These are phyloP conservation scores for Lomographa bimaculata DNA, from an alignment of 2,888 invertebrate genomes.

Conservation along the genomic window DNA sequence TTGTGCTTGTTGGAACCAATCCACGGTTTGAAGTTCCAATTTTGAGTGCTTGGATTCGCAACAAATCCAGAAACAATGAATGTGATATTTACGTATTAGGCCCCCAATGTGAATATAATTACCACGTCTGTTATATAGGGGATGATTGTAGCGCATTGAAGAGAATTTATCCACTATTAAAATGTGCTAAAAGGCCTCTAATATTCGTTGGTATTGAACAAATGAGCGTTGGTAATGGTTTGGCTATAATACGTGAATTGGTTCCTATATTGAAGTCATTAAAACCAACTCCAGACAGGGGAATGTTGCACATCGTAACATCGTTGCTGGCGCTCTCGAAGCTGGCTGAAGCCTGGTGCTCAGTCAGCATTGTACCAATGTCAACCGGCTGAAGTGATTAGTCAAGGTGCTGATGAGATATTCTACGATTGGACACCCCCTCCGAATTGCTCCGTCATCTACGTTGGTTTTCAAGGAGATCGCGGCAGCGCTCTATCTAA, in stretches of 20 bases:
- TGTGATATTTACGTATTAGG: constrained; percentile 3
- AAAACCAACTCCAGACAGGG: constrained; percentile 41
- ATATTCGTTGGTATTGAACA: constrained; percentile 66
- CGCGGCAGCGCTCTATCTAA: too few species aligned
- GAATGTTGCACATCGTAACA: constrained; percentile 94
- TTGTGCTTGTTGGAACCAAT: constrained; percentile 54
- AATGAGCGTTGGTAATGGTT: constrained; percentile 40
- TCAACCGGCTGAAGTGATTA: too few species aligned
- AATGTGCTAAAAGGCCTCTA: constrained; percentile 55
- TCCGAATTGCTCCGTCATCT: too few species aligned
- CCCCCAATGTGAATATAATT: too few species aligned
- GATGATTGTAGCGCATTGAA: constrained; percentile 37
- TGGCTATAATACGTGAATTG: constrained; percentile 45
- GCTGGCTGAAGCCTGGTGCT: constrained; percentile 92
- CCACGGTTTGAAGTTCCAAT: too few species aligned
- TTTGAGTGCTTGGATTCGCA: constrained; percentile 87
- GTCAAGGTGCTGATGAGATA: too few species aligned
- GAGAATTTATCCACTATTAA: constrained; percentile 35
- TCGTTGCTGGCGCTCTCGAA: constrained; percentile 96
- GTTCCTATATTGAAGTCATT: constrained; percentile 32
- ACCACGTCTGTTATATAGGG: constrained; percentile 42
- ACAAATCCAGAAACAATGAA: constrained; percentile 85
- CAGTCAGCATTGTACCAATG: constrained; percentile 38
- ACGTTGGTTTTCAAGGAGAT: too few species aligned
- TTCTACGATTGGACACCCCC: too few species aligned